phyloP scores from a whole-genome alignment of 2,797 vertebrate species.

The Mormyrus proboscirostris region DNA sequence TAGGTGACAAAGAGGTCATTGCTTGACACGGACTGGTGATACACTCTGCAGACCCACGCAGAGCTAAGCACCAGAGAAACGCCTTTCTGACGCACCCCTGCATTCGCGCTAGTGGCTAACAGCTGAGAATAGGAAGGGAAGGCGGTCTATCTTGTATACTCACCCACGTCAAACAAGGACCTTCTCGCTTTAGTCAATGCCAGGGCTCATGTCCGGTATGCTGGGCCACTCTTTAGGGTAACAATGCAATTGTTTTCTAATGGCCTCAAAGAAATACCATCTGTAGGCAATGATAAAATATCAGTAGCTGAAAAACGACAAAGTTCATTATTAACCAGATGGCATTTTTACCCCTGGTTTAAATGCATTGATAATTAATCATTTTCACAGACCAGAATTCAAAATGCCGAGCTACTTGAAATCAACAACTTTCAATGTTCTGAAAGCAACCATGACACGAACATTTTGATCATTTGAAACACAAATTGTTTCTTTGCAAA shows the following conservation, averaged over 20 bases:
- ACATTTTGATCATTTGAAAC: not conserved
- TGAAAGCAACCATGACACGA: not conserved
- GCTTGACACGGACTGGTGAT: not conserved
- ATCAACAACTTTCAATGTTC: not conserved
- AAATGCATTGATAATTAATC: not conserved
- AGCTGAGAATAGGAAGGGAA: not conserved
- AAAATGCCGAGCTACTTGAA: not conserved
- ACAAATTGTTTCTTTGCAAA: not conserved
- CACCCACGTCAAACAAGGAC: no score
- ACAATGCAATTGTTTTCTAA: not conserved
- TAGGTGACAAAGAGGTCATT: not conserved
- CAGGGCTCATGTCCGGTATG: not conserved
- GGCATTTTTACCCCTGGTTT: not conserved
- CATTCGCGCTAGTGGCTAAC: not conserved
- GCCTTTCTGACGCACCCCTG: not conserved
- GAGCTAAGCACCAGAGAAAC: not conserved
- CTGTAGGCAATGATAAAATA: slow-evolving; percentile 12
- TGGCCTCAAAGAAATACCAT: not conserved
- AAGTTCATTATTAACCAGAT: slow-evolving; percentile 8
- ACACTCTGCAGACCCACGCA: not conserved
- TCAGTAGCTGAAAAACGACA: slow-evolving; percentile 11
- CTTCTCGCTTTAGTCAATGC: not conserved
- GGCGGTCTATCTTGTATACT: not conserved
- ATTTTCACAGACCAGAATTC: not conserved
- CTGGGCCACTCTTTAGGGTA: not conserved